phyloP scores from a whole-genome alignment of 1,140 invertebrate species.

The Cydia pomonella region DNA sequence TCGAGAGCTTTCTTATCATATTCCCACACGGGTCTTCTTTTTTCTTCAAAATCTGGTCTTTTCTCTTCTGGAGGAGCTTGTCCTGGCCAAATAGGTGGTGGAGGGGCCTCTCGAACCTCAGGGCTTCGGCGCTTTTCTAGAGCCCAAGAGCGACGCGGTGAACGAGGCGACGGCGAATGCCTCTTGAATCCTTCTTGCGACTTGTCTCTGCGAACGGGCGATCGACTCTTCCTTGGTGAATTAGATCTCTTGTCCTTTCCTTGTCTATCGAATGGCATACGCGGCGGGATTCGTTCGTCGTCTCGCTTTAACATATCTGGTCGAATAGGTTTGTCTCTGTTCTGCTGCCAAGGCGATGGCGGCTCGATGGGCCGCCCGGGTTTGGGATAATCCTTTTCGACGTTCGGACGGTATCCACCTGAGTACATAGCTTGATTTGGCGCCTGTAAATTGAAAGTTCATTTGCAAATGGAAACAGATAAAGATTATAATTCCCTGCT shows the following conservation, averaged over 20 bases:
- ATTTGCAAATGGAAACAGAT: conserved; percentile 58
- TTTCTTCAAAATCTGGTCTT: conserved; percentile 32
- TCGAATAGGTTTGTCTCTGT: conserved; percentile 44
- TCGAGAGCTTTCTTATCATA: conserved; percentile 7
- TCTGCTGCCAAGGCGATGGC: conserved; percentile 49
- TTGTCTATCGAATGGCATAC: conserved; percentile 22
- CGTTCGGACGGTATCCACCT: conserved; percentile 60
- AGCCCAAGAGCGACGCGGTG: conserved; percentile 68
- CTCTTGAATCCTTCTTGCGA: conserved; percentile 57
- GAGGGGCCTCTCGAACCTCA: conserved; percentile 54
- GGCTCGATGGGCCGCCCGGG: conserved; percentile 37
- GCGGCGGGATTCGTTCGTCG: conserved; percentile 44
- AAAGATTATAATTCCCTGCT: neutral
- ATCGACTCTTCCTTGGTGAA: conserved; percentile 50
- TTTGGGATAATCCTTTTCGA: conserved; percentile 53
- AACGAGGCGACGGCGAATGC: conserved; percentile 61
- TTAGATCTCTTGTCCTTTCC: conserved; percentile 39
- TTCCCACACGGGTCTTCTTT: conserved; percentile 41
- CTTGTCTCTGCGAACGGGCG: conserved; percentile 58
- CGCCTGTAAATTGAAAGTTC: conserved; percentile 74
- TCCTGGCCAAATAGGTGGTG: conserved; percentile 63
- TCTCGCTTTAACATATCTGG: conserved; percentile 41
- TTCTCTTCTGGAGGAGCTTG: conserved; percentile 38
- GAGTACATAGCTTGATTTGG: conserved; percentile 70
- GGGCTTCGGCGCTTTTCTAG: conserved; percentile 67